These are phyloP conservation scores for Pandemis cinnamomeana DNA, from an alignment of 2,888 invertebrate genomes.

Conservation along the genomic window DNA sequence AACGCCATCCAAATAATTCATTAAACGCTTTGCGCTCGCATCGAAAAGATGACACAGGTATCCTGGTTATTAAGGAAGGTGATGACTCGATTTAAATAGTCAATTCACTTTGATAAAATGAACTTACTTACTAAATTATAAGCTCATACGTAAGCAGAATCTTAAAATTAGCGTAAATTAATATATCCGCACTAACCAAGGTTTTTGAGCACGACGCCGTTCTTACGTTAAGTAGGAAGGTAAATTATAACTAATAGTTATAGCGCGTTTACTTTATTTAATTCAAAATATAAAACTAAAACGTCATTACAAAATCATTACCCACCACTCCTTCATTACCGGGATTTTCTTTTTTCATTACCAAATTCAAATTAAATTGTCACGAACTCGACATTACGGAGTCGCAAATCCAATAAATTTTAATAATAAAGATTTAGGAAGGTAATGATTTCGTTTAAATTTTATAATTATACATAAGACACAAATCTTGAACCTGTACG, in stretches of 20 bases:
- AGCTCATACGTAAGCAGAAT: constrained; percentile 7
- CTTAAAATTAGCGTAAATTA: constrained; percentile 15
- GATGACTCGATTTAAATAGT: neutral
- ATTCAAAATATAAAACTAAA: neutral
- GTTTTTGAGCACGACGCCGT: constrained; percentile 14
- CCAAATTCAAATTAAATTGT: too few species aligned
- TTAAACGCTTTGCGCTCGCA: too few species aligned
- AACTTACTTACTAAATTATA: constrained; percentile 3
- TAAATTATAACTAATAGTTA: constrained; percentile 12
- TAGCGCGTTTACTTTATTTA: neutral
- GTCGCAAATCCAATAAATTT: neutral
- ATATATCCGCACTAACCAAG: constrained; percentile 15
- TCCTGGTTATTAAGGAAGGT: neutral
- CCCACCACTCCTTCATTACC: neutral
- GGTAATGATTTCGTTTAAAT: neutral
- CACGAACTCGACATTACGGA: neutral
- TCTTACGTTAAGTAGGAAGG: neutral
- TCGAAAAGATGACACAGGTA: neutral
- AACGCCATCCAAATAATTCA: neutral
- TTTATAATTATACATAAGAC: neutral
- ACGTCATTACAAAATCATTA: neutral
- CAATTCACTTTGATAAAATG: neutral
- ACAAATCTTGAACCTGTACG: neutral
- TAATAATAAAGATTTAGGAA: neutral
- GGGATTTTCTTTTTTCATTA: too few species aligned